These are phyloP conservation scores for Phengaris arion DNA, from an alignment of 2,888 invertebrate species.

Conservation along the genomic window DNA sequence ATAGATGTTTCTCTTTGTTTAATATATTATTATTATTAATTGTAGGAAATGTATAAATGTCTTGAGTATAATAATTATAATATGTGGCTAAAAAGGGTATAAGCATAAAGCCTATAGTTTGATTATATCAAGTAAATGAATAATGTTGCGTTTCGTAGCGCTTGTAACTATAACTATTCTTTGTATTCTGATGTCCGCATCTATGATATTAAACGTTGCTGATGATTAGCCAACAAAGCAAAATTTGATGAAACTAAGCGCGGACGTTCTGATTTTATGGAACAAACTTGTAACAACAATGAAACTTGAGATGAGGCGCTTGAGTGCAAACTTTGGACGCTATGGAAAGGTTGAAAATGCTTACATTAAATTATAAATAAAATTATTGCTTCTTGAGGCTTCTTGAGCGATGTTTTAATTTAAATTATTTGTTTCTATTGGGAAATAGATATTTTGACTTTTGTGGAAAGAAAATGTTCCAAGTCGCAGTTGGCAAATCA, in stretches of 20 bases:
- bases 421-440: background rate
- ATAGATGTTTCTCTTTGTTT: too few relatives aligned
- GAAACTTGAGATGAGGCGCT: slow-evolving; percentile 20
- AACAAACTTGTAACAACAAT: slow-evolving; percentile 21
- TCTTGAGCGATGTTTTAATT: background rate
- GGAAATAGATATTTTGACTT: background rate
- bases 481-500: too few relatives aligned
- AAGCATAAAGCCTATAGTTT: too few relatives aligned
- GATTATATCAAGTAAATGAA: too few relatives aligned
- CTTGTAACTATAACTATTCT: background rate
- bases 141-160: too few relatives aligned
- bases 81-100: too few relatives aligned
- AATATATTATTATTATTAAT: too few relatives aligned
- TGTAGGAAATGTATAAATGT: too few relatives aligned
- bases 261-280: slow-evolving; percentile 14
- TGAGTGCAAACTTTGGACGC: slow-evolving; percentile 11
- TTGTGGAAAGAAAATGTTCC: too few relatives aligned
- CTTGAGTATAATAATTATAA: too few relatives aligned
- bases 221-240: background rate
- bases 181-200: background rate
- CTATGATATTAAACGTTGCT: background rate
- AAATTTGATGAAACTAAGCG: background rate
- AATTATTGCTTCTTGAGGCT: slow-evolving; percentile 1
- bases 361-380: slow-evolving; percentile 23
- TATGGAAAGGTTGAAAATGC: slow-evolving; percentile 16